Percentiles rank a stretch among this genome's conserved stretches.
Evolutionary conservation across 2,797 vertebrate genomes (phyloP).

Genomic region (Vireo griseus): DNA sequence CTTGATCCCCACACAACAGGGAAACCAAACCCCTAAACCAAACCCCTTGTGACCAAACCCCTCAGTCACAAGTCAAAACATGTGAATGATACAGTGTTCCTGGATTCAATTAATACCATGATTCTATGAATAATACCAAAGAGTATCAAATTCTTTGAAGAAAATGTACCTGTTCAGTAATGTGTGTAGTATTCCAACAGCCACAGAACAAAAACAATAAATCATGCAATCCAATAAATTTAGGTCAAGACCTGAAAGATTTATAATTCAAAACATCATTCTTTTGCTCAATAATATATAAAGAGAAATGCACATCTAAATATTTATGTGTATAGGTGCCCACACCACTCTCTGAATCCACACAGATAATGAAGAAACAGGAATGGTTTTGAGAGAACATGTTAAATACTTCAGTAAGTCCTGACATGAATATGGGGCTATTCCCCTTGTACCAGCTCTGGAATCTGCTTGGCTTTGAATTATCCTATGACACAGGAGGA

Average conservation of each 20-base stretch:
- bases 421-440: background rate
- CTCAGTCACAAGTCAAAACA: background rate
- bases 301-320: background rate
- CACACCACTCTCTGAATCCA: background rate
- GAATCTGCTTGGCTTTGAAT: background rate
- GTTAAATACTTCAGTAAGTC: background rate
- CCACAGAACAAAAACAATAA: background rate
- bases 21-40: background rate
- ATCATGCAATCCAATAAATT: background rate
- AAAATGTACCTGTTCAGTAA: background rate
- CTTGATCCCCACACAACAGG: background rate
- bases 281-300: background rate
- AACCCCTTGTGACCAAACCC: background rate
- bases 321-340: background rate
- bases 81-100: background rate
- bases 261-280: background rate
- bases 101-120: background rate
- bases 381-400: background rate
- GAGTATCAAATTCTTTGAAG: background rate
- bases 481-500: background rate
- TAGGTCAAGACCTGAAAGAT: background rate
- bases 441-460: background rate
- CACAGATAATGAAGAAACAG: background rate
- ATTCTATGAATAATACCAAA: background rate
- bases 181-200: background rate